These are phyloP conservation scores for Eristalis pertinax DNA, from an alignment of 2,888 invertebrate genomes.

Conservation along the genomic window DNA sequence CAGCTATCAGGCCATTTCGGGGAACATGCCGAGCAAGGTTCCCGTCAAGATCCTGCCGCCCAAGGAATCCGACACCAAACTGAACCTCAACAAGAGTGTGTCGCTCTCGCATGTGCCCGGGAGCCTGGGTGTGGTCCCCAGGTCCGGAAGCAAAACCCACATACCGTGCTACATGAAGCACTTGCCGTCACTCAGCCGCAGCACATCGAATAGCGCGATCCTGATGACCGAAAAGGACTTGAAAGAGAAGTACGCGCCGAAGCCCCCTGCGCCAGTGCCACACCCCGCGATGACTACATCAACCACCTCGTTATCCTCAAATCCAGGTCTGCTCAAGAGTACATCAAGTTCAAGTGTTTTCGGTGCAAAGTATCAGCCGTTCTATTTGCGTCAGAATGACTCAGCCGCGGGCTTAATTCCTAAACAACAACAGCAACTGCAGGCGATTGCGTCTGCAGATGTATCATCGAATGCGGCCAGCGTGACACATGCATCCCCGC, in stretches of 20 bases:
- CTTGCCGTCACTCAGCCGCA: slow-evolving; percentile 79
- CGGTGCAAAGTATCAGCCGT: slow-evolving; percentile 74
- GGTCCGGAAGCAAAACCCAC: slow-evolving; percentile 78
- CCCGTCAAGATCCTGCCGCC: slow-evolving; percentile 75
- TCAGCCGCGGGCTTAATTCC: slow-evolving; percentile 51
- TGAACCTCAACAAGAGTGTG: slow-evolving; percentile 78
- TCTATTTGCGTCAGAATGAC: slow-evolving; percentile 73
- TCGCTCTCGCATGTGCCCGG: slow-evolving; percentile 79
- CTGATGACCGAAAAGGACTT: slow-evolving; percentile 71
- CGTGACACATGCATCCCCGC: slow-evolving; percentile 75
- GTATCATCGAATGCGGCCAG: slow-evolving; percentile 20
- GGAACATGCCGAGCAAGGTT: slow-evolving; percentile 73
- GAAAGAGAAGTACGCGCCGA: slow-evolving; percentile 63
- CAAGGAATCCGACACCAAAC: slow-evolving; percentile 46
- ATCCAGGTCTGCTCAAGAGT: slow-evolving; percentile 78
- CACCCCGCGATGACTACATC: slow-evolving; percentile 48
- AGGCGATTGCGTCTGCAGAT: slow-evolving; percentile 48
- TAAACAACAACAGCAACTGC: slow-evolving; percentile 75
- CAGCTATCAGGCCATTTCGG: slow-evolving; percentile 38
- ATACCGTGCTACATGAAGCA: slow-evolving; percentile 81
- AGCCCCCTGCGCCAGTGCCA: slow-evolving; percentile 53
- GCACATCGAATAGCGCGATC: slow-evolving; percentile 80
- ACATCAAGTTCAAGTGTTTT: slow-evolving; percentile 81
- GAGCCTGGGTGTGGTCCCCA: slow-evolving; percentile 67
- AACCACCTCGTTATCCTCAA: slow-evolving; percentile 59